Evolutionary conservation across 2,888 invertebrate species (phyloP).

Genomic region (Antheraea assamensis): DNA sequence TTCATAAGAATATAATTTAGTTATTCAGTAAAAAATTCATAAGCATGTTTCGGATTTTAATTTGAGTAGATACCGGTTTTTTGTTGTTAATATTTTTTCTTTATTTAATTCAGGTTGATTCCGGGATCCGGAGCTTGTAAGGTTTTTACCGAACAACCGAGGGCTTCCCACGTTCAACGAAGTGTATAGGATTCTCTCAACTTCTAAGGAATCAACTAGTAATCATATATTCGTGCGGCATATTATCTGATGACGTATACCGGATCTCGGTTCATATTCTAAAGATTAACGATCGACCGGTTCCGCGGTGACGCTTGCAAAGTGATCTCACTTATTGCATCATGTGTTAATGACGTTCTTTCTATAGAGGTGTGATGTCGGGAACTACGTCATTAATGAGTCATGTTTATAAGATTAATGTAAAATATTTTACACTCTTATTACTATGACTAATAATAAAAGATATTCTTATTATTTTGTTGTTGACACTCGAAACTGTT

Average conservation of each 20-base stretch:
- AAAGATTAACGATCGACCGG: constrained; percentile 12
- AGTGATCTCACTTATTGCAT: constrained; percentile 2
- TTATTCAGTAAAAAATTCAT: too few relatives aligned
- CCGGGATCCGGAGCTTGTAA: not conserved
- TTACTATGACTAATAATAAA: not conserved
- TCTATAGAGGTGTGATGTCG: not conserved
- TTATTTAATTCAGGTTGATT: not conserved
- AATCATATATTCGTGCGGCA: constrained; percentile 11
- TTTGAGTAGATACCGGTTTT: not conserved
- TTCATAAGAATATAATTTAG: not conserved
- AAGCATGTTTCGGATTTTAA: not conserved
- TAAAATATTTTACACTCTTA: not conserved
- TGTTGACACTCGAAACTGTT: not conserved
- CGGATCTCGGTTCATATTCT: constrained; percentile 19
- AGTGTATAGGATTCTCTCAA: constrained; percentile 16
- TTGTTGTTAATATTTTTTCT: not conserved
- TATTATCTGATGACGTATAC: constrained; percentile 20
- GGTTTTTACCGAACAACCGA: not conserved
- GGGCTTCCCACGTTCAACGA: constrained; percentile 10
- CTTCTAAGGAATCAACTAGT: constrained; percentile 6
- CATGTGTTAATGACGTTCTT: constrained; percentile 7
- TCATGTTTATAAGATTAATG: constrained; percentile 1
- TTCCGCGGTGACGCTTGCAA: constrained; percentile 7
- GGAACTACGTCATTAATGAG: constrained; percentile 2
- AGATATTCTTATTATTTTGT: not conserved